Percentiles rank a stretch among this genome's conserved stretches.
Evolutionary conservation across 1,140 invertebrate species (phyloP).

Genomic region (Eriosoma lanigerum): DNA sequence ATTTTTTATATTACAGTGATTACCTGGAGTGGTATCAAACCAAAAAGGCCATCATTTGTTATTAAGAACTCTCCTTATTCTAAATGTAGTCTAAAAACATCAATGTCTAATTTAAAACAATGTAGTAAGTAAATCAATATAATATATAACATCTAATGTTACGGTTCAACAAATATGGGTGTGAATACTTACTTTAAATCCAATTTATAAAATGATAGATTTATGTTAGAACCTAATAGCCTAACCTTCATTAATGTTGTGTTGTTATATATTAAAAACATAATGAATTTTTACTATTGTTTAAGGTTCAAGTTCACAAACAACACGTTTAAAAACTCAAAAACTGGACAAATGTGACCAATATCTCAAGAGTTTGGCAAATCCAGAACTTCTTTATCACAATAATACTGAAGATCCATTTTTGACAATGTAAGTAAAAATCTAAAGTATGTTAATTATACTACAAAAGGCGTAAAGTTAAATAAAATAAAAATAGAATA

Average conservation of each 20-base stretch:
- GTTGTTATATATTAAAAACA: conserved; percentile 8
- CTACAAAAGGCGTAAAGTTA: no score
- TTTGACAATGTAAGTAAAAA: conserved; percentile 42
- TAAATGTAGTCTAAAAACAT: conserved; percentile 33
- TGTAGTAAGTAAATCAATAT: conserved; percentile 42
- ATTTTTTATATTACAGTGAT: conserved; percentile 33
- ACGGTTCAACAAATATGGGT: conserved; percentile 32
- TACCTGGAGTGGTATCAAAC: conserved; percentile 1
- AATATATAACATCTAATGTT: conserved; percentile 25
- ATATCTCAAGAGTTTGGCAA: conserved; percentile 3
- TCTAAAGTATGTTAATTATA: no score
- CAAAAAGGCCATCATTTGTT: conserved; percentile 34
- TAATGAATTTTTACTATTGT: conserved; percentile 13
- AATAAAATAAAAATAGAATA: no score
- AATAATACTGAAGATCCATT: conserved; percentile 42
- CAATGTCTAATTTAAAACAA: conserved; percentile 31
- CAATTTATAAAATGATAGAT: conserved; percentile 37
- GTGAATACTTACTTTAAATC: conserved; percentile 16
- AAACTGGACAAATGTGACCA: conserved; percentile 36
- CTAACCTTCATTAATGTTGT: conserved; percentile 38
- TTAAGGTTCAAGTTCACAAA: conserved; percentile 10
- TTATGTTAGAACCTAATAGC: conserved; percentile 44
- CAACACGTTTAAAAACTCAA: conserved; percentile 1
- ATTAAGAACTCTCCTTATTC: conserved; percentile 40
- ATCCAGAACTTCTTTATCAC: conserved; percentile 22